These are phyloP conservation scores for Helobdella robusta DNA, from an alignment of 2,888 invertebrate species.

Conservation along the genomic window DNA sequence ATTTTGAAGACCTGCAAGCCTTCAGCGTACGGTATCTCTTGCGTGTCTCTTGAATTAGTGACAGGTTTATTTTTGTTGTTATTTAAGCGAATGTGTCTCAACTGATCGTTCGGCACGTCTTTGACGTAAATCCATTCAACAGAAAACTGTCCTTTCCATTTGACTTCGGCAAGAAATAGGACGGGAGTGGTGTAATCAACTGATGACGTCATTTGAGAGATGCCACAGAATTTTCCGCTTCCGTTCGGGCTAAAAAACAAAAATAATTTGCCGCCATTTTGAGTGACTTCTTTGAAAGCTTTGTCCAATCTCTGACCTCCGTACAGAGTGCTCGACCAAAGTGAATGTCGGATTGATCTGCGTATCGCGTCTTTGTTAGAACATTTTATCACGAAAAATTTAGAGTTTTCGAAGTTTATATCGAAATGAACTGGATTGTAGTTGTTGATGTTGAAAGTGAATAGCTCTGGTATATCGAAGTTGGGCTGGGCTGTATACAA, in stretches of 20 bases:
- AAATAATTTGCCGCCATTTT: constrained; percentile 71
- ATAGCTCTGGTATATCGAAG: neutral
- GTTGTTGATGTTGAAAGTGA: constrained; percentile 51
- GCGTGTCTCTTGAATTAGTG: constrained; percentile 92
- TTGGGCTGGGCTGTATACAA: no score
- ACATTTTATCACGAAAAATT: constrained; percentile 95
- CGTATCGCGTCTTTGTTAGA: constrained; percentile 97
- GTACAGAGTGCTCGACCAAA: constrained; percentile 97
- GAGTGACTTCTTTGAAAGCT: constrained; percentile 69
- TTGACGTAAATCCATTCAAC: constrained; percentile 98
- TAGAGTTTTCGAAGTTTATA: constrained; percentile 68
- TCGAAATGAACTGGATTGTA: constrained; percentile 89
- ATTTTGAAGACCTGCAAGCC: constrained; percentile 85
- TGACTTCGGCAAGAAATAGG: constrained; percentile 95
- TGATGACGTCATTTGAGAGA: constrained; percentile 90
- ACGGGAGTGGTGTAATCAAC: constrained; percentile 88
- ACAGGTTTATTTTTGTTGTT: constrained; percentile 98
- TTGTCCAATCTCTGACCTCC: constrained; percentile 86
- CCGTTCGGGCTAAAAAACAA: constrained; percentile 93
- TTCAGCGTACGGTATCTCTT: constrained; percentile 86
- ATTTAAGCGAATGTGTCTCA: constrained; percentile 86
- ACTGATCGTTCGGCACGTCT: constrained; percentile 58
- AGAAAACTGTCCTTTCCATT: constrained; percentile 95
- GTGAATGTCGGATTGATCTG: constrained; percentile 93
- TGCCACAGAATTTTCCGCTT: constrained; percentile 94